Evolutionary conservation across 2,797 vertebrate species (phyloP).

Genomic region (Hoplostethus atlanticus): DNA sequence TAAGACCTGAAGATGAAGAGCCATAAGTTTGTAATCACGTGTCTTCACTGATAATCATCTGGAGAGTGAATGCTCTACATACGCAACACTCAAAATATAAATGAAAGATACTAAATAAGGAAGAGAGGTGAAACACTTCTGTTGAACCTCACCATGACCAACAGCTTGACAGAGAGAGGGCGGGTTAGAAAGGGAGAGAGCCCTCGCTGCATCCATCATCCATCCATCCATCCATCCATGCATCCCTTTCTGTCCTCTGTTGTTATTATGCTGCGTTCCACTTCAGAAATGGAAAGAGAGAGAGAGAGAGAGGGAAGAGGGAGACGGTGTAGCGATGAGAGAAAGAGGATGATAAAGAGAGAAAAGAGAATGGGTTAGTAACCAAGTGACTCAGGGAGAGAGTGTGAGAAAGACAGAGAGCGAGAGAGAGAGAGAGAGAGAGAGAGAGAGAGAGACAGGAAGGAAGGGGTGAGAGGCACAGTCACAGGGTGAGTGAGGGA

Average conservation of each 20-base stretch:
- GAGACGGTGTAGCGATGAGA: background rate
- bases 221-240: no score
- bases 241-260: background rate
- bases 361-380: conserved; percentile 52
- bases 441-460: conserved; percentile 12
- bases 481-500: conserved; percentile 63
- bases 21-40: no score
- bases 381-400: conserved; percentile 37
- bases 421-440: background rate
- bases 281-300: conserved; percentile 20
- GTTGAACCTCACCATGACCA: conserved; percentile 5
- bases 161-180: conserved; percentile 1
- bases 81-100: no score
- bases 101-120: background rate
- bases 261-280: background rate
- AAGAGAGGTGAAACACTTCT: background rate
- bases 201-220: background rate
- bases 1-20: no score
- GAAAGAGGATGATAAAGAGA: conserved; percentile 34
- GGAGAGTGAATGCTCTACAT: no score
- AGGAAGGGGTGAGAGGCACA: conserved; percentile 44
- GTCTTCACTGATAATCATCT: no score
- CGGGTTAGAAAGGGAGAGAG: conserved; percentile 5
- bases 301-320: background rate
- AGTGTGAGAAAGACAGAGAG: background rate